Conservation (phyloP, 1,140 invertebrate species). For the Pseudomyrmex cubaensis region DNA sequence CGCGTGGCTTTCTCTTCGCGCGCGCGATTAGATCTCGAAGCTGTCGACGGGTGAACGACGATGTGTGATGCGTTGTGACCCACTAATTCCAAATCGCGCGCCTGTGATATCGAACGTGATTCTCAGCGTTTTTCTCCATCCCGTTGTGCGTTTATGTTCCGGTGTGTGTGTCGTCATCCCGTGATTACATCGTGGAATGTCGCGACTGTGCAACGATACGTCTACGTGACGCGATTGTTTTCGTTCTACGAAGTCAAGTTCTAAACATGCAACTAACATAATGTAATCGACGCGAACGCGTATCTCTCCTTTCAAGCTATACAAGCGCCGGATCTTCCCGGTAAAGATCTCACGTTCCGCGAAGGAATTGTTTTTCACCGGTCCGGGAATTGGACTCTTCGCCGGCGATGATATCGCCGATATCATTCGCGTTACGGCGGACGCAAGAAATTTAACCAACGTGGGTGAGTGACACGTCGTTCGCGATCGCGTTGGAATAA, state of each 20-base stretch:
- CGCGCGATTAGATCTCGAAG: conserved; percentile 8
- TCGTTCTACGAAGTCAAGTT: conserved; percentile 34
- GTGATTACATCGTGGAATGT: conserved; percentile 23
- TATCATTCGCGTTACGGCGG: background rate
- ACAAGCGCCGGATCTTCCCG: conserved; percentile 26
- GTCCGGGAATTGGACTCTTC: conserved; percentile 13
- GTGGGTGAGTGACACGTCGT: conserved; percentile 11
- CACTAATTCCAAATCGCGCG: conserved; percentile 26
- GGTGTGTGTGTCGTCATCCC: conserved; percentile 24
- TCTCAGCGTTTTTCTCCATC: no score
- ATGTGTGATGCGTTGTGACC: background rate
- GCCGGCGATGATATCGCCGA: background rate
- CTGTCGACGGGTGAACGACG: background rate
- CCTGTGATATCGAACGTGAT: background rate
- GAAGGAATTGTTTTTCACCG: conserved; percentile 46
- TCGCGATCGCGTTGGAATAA: conserved; percentile 16
- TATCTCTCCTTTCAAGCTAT: conserved; percentile 27
- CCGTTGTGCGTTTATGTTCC: background rate
- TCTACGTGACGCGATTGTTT: conserved; percentile 48
- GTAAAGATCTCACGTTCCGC: conserved; percentile 34
- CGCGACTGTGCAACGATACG: conserved; percentile 15
- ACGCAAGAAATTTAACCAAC: background rate
- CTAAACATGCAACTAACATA: conserved; percentile 9
- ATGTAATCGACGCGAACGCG: conserved; percentile 24
- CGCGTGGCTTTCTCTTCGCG: conserved; percentile 3